Evolutionary conservation across 2,888 invertebrate species (phyloP), one percentile per base, ranked within the genome.

Genomic region (Trypoxylon attenuatum): DNA sequence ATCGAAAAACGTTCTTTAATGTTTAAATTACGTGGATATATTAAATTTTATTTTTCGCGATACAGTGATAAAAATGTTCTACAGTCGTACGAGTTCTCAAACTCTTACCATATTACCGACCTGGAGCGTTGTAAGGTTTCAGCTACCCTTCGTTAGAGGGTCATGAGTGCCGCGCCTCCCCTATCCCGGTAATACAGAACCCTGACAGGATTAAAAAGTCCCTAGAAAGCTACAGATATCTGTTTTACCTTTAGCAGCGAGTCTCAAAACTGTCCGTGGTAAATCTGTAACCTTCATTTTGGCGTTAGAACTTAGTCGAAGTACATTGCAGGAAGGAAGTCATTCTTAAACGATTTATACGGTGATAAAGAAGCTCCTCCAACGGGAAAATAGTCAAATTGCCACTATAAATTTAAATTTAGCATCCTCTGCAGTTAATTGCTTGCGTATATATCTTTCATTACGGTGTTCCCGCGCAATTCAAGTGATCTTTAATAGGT

Each of bases 271-370:
- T 13, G 5, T 42, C 10, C 5, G 8, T n/a, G n/a, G n/a, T n/a
- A n/a, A n/a, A n/a, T n/a, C n/a, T n/a, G n/a, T n/a, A n/a, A 8
- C 5, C 22, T 51, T 78, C 77, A 76, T 74, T 68, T 51, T 38
- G 47, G 63, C 69, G 70, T 82, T 80, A 49, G 69, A 62, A 82
- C 73, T 64, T 68, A 71, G 53, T 50, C 76, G 83, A 82, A 83
- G 83, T 83, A 80, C 61, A 64, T 58, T 46, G 55, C 52, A 63
- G 54, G 51, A n/a, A 49, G 63, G 63, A 73, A 58, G 71, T 57
- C 69, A 46, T 66, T 64, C 59, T 55, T 78, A 79, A 82, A 73
- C 79, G 81, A 83, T 83, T 81, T 81, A 83, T 80, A 69, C 53
- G 45, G 58, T 55, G 66, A 73, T 76, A 76, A 78, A 78, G 67